Percentiles rank a stretch among this genome's conserved stretches.
phyloP scores from a whole-genome alignment of 2,888 invertebrate genomes.

The Syrista parreyssii region DNA sequence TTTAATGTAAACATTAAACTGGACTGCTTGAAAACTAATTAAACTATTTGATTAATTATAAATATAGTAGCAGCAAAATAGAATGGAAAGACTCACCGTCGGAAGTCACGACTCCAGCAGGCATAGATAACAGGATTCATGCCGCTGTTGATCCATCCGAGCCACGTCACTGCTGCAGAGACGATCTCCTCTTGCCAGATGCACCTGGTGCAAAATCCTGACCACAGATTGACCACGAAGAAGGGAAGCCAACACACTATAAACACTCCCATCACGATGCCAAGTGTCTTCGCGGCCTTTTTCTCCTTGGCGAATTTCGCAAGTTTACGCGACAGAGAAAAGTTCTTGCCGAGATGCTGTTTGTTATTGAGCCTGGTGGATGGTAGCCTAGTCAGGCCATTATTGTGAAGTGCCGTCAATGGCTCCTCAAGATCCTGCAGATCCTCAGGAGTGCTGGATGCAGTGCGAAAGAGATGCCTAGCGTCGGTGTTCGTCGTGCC shows the following conservation, averaged over 20 bases:
- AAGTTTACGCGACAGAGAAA: slow-evolving; percentile 91
- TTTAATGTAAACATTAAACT: too few species aligned
- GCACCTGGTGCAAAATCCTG: slow-evolving; percentile 89
- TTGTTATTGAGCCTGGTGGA: slow-evolving; percentile 75
- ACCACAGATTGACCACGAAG: slow-evolving; percentile 93
- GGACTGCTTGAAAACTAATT: background rate
- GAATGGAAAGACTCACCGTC: slow-evolving; percentile 72
- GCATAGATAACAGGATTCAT: slow-evolving; percentile 99
- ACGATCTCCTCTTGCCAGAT: slow-evolving; percentile 90
- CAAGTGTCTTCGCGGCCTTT: slow-evolving; percentile 96
- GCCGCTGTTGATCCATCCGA: slow-evolving; percentile 95
- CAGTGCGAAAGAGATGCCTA: slow-evolving; percentile 58
- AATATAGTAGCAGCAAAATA: background rate
- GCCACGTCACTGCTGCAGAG: slow-evolving; percentile 90
- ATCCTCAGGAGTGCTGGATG: slow-evolving; percentile 60
- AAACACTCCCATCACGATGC: slow-evolving; percentile 97
- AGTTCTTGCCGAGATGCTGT: slow-evolving; percentile 84
- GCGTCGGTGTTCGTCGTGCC: slow-evolving; percentile 72
- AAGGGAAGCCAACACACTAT: slow-evolving; percentile 98
- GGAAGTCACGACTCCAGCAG: slow-evolving; percentile 97
- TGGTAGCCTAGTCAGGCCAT: slow-evolving; percentile 77
- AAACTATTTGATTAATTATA: background rate
- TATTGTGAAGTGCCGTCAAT: slow-evolving; percentile 81
- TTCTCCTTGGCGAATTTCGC: slow-evolving; percentile 97
- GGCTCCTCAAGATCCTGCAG: slow-evolving; percentile 74